Conservation (phyloP, 2,888 invertebrate species). For the Acleris literana region DNA sequence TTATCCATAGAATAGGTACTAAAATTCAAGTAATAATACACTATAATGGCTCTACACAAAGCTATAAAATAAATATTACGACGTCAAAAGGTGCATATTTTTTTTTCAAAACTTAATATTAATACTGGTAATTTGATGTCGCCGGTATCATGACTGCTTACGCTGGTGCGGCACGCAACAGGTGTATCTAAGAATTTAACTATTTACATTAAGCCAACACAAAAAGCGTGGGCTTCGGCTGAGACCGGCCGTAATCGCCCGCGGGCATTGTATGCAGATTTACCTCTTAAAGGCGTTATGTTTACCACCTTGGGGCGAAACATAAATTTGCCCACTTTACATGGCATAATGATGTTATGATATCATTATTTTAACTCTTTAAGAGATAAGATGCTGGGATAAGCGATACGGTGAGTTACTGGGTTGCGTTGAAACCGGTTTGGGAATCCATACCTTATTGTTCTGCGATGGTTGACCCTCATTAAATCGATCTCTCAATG, state of each 20-base stretch:
- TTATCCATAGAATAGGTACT: too few species aligned
- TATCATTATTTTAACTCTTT: slow-evolving; percentile 50
- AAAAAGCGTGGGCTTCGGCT: slow-evolving; percentile 43
- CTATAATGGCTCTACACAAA: too few species aligned
- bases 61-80: slow-evolving; percentile 3
- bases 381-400: slow-evolving; percentile 53
- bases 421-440: slow-evolving; percentile 33
- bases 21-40: too few species aligned
- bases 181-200: slow-evolving; percentile 47
- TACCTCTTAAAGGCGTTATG: slow-evolving; percentile 60
- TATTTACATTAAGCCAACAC: slow-evolving; percentile 52
- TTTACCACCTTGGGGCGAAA: slow-evolving; percentile 60
- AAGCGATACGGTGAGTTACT: slow-evolving; percentile 38
- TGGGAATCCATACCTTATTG: slow-evolving; percentile 26
- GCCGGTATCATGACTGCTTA: slow-evolving; percentile 2
- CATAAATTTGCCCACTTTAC: slow-evolving; percentile 63
- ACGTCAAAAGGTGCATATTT: not conserved
- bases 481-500: too few species aligned
- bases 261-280: slow-evolving; percentile 76
- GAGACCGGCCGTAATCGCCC: slow-evolving; percentile 42
- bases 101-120: not conserved
- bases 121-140: slow-evolving; percentile 9
- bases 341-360: slow-evolving; percentile 66
- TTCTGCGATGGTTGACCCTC: slow-evolving; percentile 11
- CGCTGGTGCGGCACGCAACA: slow-evolving; percentile 29